Base-by-base conservation (phyloP, 2,888 invertebrate species). In the Patella caerulea region DNA sequence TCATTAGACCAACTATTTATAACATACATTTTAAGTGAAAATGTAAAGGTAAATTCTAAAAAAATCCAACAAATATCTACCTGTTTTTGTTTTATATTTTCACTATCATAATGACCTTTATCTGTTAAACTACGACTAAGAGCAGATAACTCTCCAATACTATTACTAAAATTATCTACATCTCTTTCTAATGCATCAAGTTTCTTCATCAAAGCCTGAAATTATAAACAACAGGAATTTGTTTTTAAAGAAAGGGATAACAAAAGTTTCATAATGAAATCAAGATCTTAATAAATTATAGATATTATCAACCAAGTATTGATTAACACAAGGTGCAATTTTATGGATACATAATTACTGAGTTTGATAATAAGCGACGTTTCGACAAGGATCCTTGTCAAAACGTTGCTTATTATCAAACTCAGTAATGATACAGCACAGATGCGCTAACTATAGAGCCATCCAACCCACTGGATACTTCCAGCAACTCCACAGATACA, bases 161-260 rank as follows among this genome's bases (percentile, higher is more conserved):
- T 95, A 3, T 94, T 93, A 85, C 95, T 94, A 89, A 96, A 97
- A n/a, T 95, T 94, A 5, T 94, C 93, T 55, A 98, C 93, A 92
- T 98, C 98, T 17, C 97, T 93, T 85, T 95, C 95, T 71, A 96
- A 92, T 3, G 95, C 95, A 88, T 97, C 97, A 55, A 98, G 92
- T 85, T 97, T 95, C 89, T 97, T 94, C 86, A 95, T 93, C 81
- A 97, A 94, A 5, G 85, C 86, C 90, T 90, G 82, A 54, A 78
- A 80, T 45, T 9, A 53, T n/a, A 19, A 19, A 71, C 71, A 59
- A 5, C 2, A 9, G 12, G 15, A 70, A 29, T 4, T 52, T 75
- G 12, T n/a, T 71, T 17, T 24, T 29, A 24, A 17, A 19, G 9
- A 54, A 54, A n/a, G 56, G 29, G 52, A 65, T n/a, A 45, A 73